Evolutionary conservation across 1,140 invertebrate species (phyloP).

Genomic region (Trinorchestia longiramus): DNA sequence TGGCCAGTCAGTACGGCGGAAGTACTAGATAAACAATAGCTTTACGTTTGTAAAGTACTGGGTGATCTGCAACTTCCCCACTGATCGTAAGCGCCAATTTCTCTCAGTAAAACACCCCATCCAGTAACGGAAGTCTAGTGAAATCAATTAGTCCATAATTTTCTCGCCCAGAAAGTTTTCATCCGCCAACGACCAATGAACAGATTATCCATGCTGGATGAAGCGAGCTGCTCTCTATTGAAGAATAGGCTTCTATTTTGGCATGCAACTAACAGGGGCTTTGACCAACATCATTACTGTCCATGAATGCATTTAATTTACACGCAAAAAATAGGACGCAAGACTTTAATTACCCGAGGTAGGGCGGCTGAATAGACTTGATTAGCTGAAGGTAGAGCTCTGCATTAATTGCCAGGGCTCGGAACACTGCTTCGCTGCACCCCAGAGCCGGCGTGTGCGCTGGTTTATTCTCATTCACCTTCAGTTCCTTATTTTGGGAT

Average conservation of each 20-base stretch:
- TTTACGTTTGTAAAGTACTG: too few species aligned
- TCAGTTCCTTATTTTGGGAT: too few species aligned
- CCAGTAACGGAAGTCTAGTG: not conserved
- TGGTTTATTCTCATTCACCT: too few species aligned
- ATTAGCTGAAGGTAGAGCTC: constrained; percentile 1
- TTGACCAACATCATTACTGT: not conserved
- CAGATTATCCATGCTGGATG: not conserved
- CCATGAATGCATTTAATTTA: constrained; percentile 45
- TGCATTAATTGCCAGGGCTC: constrained; percentile 2
- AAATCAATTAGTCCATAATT: not conserved
- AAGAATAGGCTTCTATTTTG: not conserved
- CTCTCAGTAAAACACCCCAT: too few species aligned
- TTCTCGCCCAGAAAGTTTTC: not conserved
- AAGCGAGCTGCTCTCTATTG: not conserved
- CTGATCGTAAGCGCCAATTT: too few species aligned
- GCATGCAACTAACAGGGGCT: constrained; percentile 9
- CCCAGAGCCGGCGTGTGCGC: too few species aligned
- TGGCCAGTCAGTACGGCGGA: too few species aligned
- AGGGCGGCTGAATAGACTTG: constrained; percentile 1
- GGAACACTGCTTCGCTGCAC: not conserved
- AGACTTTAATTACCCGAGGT: not conserved
- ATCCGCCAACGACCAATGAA: not conserved
- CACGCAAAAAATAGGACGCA: constrained; percentile 15
- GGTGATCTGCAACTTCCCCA: too few species aligned
- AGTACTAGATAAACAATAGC: too few species aligned